A percentile compares a stretch with the other conserved stretches of the same genome.
Conservation (phyloP, 2,797 vertebrate species). For the Dicrostonyx torquatus region DNA sequence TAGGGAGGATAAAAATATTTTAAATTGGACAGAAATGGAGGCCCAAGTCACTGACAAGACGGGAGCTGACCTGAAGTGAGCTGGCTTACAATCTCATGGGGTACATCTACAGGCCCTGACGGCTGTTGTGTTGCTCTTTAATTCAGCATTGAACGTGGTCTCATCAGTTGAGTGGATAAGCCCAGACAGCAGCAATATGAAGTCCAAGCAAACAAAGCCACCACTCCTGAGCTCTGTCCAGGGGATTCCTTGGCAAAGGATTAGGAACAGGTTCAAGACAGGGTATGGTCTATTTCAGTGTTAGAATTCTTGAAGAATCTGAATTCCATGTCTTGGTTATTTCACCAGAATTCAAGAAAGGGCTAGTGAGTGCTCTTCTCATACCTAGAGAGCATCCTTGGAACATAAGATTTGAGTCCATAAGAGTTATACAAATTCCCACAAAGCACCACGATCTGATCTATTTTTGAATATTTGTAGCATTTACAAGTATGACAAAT, state of each 20-base stretch:
- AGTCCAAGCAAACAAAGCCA: background rate
- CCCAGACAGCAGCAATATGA: background rate
- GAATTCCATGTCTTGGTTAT: background rate
- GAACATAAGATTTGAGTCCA: background rate
- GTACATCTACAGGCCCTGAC: background rate
- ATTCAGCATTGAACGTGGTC: background rate
- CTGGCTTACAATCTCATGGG: background rate
- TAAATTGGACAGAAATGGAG: conserved; percentile 19
- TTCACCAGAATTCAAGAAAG: background rate
- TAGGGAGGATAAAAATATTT: conserved; percentile 7
- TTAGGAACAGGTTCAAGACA: background rate
- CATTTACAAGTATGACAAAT: background rate
- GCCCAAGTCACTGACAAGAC: background rate
- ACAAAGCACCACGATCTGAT: background rate
- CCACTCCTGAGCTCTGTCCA: background rate
- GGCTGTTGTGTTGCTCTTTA: background rate
- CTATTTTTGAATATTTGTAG: background rate
- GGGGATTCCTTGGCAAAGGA: background rate
- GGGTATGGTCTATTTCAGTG: background rate
- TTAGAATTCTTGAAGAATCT: background rate
- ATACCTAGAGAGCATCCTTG: background rate
- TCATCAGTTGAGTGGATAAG: background rate
- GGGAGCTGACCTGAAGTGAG: background rate
- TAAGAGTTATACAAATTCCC: background rate
- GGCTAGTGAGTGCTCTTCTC: background rate